Conservation (phyloP, 2,888 invertebrate species). For the Drosophila barbarae region DNA sequence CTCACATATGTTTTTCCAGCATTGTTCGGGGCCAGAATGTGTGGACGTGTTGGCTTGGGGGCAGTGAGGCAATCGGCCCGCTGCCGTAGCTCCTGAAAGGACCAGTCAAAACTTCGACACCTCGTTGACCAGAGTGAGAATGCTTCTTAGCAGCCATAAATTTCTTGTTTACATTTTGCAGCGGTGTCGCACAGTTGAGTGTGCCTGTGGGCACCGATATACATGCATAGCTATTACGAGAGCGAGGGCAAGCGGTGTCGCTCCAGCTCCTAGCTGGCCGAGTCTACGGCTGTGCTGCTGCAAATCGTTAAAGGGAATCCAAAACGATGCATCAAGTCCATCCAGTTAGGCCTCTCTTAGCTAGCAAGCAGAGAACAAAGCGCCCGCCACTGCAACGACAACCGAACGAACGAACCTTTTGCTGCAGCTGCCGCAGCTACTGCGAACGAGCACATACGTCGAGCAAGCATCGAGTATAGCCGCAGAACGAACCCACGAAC, state of each 20-base stretch:
- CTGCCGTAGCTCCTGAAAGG: conserved; percentile 3
- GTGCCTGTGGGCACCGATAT: conserved; percentile 42
- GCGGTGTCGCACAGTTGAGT: conserved; percentile 49
- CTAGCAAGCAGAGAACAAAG: conserved; percentile 28
- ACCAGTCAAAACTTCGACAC: background rate
- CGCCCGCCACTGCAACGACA: conserved; percentile 41
- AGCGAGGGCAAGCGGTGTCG: conserved; percentile 3
- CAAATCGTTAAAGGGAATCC: conserved; percentile 77
- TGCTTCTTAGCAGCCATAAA: conserved; percentile 45
- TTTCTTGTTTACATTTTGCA: conserved; percentile 55
- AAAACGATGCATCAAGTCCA: conserved; percentile 73
- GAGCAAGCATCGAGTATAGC: conserved; percentile 21
- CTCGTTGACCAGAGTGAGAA: conserved; percentile 53
- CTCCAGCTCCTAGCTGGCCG: conserved; percentile 28
- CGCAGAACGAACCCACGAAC: conserved; percentile 13
- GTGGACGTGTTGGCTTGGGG: conserved; percentile 12
- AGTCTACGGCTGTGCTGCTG: conserved; percentile 43
- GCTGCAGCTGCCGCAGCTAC: conserved; percentile 13
- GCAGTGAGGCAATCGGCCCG: background rate
- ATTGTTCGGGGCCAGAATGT: conserved; percentile 6
- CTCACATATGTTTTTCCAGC: conserved; percentile 66
- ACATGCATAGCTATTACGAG: conserved; percentile 3
- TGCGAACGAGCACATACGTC: conserved; percentile 14
- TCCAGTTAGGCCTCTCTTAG: conserved; percentile 47
- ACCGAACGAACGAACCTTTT: conserved; percentile 22